Base-by-base conservation (phyloP, 2,113 vertebrate genomes). In the Triplophysa dalaica region DNA sequence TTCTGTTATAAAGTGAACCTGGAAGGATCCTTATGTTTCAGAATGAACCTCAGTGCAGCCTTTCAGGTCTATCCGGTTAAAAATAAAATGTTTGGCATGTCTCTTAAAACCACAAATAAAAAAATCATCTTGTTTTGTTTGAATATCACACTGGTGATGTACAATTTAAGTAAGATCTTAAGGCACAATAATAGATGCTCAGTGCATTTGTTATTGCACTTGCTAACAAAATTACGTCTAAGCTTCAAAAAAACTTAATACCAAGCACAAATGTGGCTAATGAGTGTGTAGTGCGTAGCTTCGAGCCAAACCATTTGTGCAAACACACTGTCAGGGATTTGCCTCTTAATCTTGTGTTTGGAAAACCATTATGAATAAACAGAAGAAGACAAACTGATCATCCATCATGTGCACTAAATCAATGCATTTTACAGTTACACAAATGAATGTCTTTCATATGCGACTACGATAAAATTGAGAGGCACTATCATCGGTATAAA, bases 21-120 rank as follows among this genome's bases (percentile, higher is more conserved):
- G 29, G 65, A 22, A 80, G 10, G n/a, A 58, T 14, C 12, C 14
- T 19, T 11, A 52, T 52, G 5, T 58, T 58, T 41, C 5, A 21
- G 10, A n/a, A 41, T 43, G 4, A 66, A 66, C 19, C 4, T 1
- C 64, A 66, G 17, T 43, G 64, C 9, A 1, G 75, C 63, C 83
- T 86, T 85, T 85, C 87, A 87, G 87, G 80, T 77, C 85, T 52
- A 86, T 86, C 50, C 73, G 85, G 66, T 85, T 78, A 50, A 21
- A 48, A 69, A 69, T 72, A 38, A 0, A 16, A 56, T 67, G 10
- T 17, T 73, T 64, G 26, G 45, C 43, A 50, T 62, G 9, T 8
- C n/a, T 41, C 43, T 3, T 67, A 62, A 78, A 73, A 19, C 45
- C 62, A 3, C 61, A 22, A 33, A 19, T 8, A 33, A 26, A 56